A percentile compares a stretch with the other conserved stretches of the same genome.
Evolutionary conservation across 2,888 invertebrate genomes (phyloP).

Genomic region (Eupithecia subumbrata): DNA sequence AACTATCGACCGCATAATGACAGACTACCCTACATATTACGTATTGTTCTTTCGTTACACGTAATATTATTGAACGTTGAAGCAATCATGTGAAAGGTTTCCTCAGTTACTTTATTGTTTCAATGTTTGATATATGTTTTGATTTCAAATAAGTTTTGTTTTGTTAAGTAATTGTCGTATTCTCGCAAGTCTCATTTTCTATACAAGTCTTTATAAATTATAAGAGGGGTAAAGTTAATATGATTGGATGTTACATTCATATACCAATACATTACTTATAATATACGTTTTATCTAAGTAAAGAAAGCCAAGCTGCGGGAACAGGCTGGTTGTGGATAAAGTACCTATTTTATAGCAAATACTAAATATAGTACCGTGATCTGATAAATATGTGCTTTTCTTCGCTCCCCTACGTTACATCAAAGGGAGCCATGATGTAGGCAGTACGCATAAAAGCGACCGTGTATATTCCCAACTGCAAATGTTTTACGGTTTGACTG

Average conservation of each 20-base stretch:
- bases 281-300: neutral
- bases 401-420: neutral
- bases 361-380: neutral
- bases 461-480: neutral
- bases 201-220: neutral
- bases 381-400: neutral
- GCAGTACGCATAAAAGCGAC: constrained; percentile 1
- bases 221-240: neutral
- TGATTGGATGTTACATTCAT: too few species aligned
- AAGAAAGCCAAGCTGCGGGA: neutral
- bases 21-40: constrained; percentile 16
- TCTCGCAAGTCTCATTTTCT: too few species aligned
- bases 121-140: neutral
- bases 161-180: neutral
- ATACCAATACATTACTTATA: too few species aligned
- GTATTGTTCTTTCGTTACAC: constrained; percentile 17
- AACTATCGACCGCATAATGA: constrained; percentile 50
- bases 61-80: constrained; percentile 6
- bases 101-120: constrained; percentile 3
- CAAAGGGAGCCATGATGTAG: neutral
- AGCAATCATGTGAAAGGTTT: constrained; percentile 9
- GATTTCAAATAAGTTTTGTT: neutral
- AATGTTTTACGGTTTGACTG: constrained; percentile 4
- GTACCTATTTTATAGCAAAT: neutral
- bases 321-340: neutral